Percentiles rank a stretch among this genome's conserved stretches.
Conservation (phyloP, 2,113 vertebrate species). For the Lipophrys pholis region DNA sequence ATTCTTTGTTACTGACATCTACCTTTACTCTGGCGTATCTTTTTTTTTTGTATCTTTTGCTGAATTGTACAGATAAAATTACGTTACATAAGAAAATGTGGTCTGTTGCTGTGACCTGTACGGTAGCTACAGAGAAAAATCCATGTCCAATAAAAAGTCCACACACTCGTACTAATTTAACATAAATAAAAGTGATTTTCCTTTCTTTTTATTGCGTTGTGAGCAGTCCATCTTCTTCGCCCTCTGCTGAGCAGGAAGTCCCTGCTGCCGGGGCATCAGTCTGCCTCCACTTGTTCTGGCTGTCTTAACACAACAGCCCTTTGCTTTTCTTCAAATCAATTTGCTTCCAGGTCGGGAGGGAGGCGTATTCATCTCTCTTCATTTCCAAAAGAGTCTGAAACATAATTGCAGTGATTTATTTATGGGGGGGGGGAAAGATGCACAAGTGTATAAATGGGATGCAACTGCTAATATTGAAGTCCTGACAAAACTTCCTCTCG, state of each 20-base stretch:
- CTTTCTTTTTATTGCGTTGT: slow-evolving; percentile 42
- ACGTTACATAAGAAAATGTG: slow-evolving; percentile 68
- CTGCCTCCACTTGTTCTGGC: slow-evolving; percentile 22
- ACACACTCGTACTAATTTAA: slow-evolving; percentile 66
- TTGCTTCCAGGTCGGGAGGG: slow-evolving; percentile 78
- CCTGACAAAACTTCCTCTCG: slow-evolving; percentile 5
- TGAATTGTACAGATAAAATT: slow-evolving; percentile 74
- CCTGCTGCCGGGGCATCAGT: slow-evolving; percentile 25
- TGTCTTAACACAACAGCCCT: slow-evolving; percentile 74
- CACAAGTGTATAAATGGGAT: slow-evolving; percentile 17
- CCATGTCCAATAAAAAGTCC: slow-evolving; percentile 66
- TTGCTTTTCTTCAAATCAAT: slow-evolving; percentile 82
- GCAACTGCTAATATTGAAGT: slow-evolving; percentile 3
- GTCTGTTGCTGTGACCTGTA: slow-evolving; percentile 46
- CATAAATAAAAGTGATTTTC: slow-evolving; percentile 75
- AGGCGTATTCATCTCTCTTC: slow-evolving; percentile 78
- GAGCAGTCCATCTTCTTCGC: slow-evolving; percentile 56
- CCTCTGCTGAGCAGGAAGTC: too few relatives aligned
- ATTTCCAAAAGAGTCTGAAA: slow-evolving; percentile 82
- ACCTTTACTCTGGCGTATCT: slow-evolving; percentile 31
- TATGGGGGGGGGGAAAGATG: neutral
- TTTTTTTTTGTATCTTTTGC: slow-evolving; percentile 40
- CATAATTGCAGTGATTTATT: slow-evolving; percentile 45
- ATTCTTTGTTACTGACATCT: slow-evolving; percentile 52
- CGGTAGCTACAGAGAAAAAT: slow-evolving; percentile 53